Percentiles rank a stretch among this genome's conserved stretches.
These are phyloP conservation scores for Ursus arctos DNA, from an alignment of 2,113 vertebrate genomes.

Conservation along the genomic window DNA sequence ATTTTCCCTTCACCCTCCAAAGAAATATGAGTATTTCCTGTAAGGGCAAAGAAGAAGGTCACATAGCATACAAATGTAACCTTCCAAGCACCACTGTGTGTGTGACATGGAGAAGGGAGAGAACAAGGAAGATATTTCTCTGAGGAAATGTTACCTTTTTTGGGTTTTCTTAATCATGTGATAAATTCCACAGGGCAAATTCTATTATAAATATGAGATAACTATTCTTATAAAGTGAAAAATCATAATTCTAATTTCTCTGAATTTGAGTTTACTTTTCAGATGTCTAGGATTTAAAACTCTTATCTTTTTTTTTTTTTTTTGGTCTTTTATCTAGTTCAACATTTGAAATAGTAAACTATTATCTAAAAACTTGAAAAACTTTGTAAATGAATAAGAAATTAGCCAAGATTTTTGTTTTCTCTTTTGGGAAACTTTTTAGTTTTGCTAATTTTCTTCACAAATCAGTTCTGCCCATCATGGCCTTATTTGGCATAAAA, in stretches of 20 bases:
- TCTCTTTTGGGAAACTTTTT: slow-evolving; percentile 36
- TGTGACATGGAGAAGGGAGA: neutral
- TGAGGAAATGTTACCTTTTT: neutral
- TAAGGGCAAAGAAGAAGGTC: slow-evolving; percentile 4
- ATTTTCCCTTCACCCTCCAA: neutral
- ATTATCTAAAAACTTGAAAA: slow-evolving; percentile 18
- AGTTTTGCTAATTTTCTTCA: slow-evolving; percentile 20
- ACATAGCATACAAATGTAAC: neutral
- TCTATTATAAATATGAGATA: neutral
- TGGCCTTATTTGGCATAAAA: slow-evolving; percentile 38
- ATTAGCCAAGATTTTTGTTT: neutral
- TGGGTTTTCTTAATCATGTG: neutral
- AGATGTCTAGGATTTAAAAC: neutral
- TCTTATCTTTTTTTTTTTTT: slow-evolving; percentile 21
- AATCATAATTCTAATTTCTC: slow-evolving; percentile 33
- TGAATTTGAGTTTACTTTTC: slow-evolving; percentile 40
- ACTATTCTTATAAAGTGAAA: slow-evolving; percentile 8
- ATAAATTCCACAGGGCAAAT: neutral
- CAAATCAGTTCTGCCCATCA: neutral
- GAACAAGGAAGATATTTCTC: neutral
- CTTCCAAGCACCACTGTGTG: neutral
- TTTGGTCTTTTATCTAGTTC: neutral
- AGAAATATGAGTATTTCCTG: slow-evolving; percentile 3
- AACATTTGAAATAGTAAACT: neutral
- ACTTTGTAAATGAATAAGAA: slow-evolving; percentile 39